Evolutionary conservation across 1,140 invertebrate genomes (phyloP).

Genomic region (Drosophila bifasciata): DNA sequence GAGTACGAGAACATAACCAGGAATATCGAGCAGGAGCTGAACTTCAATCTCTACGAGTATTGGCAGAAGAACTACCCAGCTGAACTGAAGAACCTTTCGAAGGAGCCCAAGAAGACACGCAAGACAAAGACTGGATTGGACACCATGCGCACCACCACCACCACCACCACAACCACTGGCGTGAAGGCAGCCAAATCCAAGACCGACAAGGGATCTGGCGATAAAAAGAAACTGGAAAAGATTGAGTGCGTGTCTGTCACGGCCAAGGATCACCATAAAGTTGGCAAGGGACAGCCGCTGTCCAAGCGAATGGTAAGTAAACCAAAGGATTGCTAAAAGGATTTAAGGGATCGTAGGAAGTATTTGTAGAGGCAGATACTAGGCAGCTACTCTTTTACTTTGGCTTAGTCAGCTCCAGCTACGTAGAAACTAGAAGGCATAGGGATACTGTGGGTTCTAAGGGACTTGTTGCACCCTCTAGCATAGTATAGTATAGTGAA

Average conservation of each 20-base stretch:
- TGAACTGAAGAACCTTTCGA: slow-evolving; percentile 38
- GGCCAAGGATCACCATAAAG: slow-evolving; percentile 57
- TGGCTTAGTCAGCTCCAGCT: not conserved
- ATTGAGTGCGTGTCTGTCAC: slow-evolving; percentile 41
- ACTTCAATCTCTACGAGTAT: slow-evolving; percentile 55
- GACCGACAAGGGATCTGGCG: slow-evolving; percentile 21
- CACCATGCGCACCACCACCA: not conserved
- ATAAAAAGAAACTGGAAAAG: slow-evolving; percentile 22
- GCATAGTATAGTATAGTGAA: no score
- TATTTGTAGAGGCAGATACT: not conserved
- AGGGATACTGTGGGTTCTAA: no score
- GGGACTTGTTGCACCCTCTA: no score
- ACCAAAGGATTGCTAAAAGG: no score
- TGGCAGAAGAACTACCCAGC: slow-evolving; percentile 51
- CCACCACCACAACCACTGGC: no score
- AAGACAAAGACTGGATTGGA: slow-evolving; percentile 4
- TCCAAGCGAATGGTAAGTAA: slow-evolving; percentile 48
- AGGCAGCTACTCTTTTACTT: not conserved
- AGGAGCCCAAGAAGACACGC: no score
- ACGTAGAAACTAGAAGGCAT: no score
- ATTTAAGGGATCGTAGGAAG: not conserved
- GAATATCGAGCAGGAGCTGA: slow-evolving; percentile 47
- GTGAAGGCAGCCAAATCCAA: slow-evolving; percentile 5
- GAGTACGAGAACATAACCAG: slow-evolving; percentile 38
- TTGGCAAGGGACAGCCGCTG: slow-evolving; percentile 47